Evolutionary conservation across 2,888 invertebrate genomes (phyloP), one percentile per base, ranked within the genome.

Genomic region (Schizotus pectinicornis): DNA sequence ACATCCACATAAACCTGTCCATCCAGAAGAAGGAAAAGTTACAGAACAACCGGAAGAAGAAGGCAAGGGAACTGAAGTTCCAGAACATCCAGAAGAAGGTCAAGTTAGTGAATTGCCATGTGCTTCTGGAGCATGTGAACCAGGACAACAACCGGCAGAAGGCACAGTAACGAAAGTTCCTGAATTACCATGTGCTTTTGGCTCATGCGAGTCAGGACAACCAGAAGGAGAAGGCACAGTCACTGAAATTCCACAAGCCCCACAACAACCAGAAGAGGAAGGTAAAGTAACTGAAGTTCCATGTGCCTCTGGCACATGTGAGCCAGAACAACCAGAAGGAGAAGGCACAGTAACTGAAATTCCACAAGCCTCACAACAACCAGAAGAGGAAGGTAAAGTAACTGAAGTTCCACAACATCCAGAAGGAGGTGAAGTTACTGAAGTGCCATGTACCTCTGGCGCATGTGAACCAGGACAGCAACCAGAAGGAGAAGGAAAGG

Each of bases 241-340:
- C 3, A 22, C 22, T 22, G 22, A 22, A 22, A 22, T 22, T 22
- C 22, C 22, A 3, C 22, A 22, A 22, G 22, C 5, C 2, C 22
- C 22, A 2, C 3, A 22, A 22, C 22, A 22, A 3, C 22, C 22
- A 3, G 43, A n/a, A 13, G 12, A n/a, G n/a, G n/a, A 22, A 22
- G 22, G 22, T 22, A 5, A 22, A 22, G 22, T 5, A 3, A 22
- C 22, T 22, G 22, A 22, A 22, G 3, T 22, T 3, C 22, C 22
- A 22, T 22, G 22, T 22, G 5, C 22, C 5, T 22, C 22, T 33
- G 22, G 22, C 1, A 7, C 43, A 8, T 33, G 33, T 34, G 43
- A 52, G 30, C 22, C 22, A 22, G 22, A 22, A 22, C 22, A 22
- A 22, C 22, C 22, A 31, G 50, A 50, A 46, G 12, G 74, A 82